phyloP scores from a whole-genome alignment of 2,797 vertebrate genomes.

The Girardinus metallicus region DNA sequence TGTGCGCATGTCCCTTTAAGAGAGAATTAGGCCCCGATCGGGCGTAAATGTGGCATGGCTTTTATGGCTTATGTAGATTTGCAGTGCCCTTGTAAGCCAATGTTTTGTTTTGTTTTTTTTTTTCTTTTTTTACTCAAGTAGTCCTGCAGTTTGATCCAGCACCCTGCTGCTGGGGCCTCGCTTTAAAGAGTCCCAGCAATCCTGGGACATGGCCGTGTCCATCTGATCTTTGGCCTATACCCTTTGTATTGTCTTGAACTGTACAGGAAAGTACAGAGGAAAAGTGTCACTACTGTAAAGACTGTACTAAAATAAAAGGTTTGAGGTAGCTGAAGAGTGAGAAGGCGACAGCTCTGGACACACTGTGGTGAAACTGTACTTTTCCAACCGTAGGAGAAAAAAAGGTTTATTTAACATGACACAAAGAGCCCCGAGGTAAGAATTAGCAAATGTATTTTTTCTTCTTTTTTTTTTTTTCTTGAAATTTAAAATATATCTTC shows the following conservation, averaged over 20 bases:
- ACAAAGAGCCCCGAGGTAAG: conserved; percentile 49
- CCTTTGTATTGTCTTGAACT: conserved; percentile 56
- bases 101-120: conserved; percentile 23
- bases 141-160: conserved; percentile 34
- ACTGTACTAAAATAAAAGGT: conserved; percentile 40
- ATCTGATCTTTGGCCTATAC: conserved; percentile 39
- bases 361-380: conserved; percentile 62
- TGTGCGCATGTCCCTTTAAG: conserved; percentile 87
- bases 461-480: conserved; percentile 38
- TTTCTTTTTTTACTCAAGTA: conserved; percentile 48
- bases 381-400: conserved; percentile 40
- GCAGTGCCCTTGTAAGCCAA: conserved; percentile 71
- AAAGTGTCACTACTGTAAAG: conserved; percentile 45
- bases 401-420: conserved; percentile 51
- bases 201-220: conserved; percentile 60
- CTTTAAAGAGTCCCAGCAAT: conserved; percentile 61
- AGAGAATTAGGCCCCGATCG: conserved; percentile 68
- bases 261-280: conserved; percentile 53
- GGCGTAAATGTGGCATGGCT: conserved; percentile 79
- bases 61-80: conserved; percentile 77
- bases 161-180: conserved; percentile 39
- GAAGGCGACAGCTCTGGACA: conserved; percentile 52
- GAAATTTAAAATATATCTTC: conserved; percentile 59
- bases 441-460: conserved; percentile 58
- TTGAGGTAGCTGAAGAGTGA: conserved; percentile 33